phyloP scores from a whole-genome alignment of 2,888 invertebrate species.

The Drosophila paranaensis region DNA sequence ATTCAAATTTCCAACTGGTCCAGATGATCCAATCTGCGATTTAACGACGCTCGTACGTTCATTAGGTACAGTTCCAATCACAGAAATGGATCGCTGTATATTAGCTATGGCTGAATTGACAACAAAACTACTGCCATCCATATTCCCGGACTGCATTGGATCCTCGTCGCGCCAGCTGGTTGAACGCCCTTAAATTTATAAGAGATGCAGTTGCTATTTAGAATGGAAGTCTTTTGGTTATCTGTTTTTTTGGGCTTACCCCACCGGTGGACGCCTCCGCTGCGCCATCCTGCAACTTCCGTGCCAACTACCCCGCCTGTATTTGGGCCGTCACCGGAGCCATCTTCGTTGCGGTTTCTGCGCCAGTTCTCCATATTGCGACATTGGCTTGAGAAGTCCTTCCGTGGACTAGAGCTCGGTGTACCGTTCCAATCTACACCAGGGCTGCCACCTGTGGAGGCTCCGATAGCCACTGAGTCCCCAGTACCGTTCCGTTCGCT shows the following conservation, averaged over 20 bases:
- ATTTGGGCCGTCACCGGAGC: slow-evolving; percentile 63
- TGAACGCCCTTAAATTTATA: slow-evolving; percentile 76
- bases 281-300: slow-evolving; percentile 72
- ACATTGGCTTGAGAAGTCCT: slow-evolving; percentile 81
- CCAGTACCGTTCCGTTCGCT: slow-evolving; percentile 82
- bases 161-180: slow-evolving; percentile 85
- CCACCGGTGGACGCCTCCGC: slow-evolving; percentile 75
- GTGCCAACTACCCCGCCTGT: slow-evolving; percentile 28
- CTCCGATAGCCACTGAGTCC: slow-evolving; percentile 46
- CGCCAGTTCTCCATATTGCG: slow-evolving; percentile 84
- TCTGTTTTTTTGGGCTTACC: slow-evolving; percentile 61
- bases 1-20: neutral
- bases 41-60: slow-evolving; percentile 56
- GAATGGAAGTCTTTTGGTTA: neutral
- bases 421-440: slow-evolving; percentile 82
- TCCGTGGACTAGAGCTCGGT: slow-evolving; percentile 83
- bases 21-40: slow-evolving; percentile 10
- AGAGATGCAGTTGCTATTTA: neutral
- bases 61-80: slow-evolving; percentile 64
- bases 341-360: slow-evolving; percentile 81
- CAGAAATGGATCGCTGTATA: slow-evolving; percentile 80
- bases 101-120: slow-evolving; percentile 35
- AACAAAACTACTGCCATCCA: slow-evolving; percentile 34
- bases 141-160: slow-evolving; percentile 24
- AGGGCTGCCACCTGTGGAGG: neutral